Evolutionary conservation across 2,888 invertebrate species (phyloP).

Genomic region (Andrena bucephala): DNA sequence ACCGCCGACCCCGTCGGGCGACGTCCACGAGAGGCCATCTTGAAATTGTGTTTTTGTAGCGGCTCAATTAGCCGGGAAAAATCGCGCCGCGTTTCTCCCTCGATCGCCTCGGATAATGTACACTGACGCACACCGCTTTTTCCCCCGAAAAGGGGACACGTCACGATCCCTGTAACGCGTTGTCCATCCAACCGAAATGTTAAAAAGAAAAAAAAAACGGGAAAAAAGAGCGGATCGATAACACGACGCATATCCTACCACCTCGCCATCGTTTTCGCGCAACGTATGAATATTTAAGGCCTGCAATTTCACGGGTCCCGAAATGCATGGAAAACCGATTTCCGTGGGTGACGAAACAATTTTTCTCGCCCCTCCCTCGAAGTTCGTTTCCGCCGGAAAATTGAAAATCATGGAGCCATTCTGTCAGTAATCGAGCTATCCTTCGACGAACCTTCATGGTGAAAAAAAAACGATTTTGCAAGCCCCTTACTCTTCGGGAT

Average conservation of each 20-base stretch:
- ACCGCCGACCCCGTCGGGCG: not conserved
- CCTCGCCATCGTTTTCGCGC: not conserved
- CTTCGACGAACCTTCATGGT: too few species aligned
- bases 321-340: not conserved
- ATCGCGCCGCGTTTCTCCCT: conserved; percentile 16
- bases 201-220: conserved; percentile 2
- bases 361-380: not conserved
- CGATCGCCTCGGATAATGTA: not conserved
- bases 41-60: conserved; percentile 29
- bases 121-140: conserved; percentile 15
- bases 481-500: not conserved
- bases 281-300: not conserved
- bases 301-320: not conserved
- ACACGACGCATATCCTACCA: not conserved
- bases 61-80: conserved; percentile 37
- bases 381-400: not conserved
- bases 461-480: too few species aligned
- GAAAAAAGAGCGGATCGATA: not conserved
- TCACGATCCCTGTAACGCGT: conserved; percentile 1
- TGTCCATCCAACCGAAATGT: not conserved
- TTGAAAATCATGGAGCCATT: not conserved
- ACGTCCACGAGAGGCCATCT: conserved; percentile 9
- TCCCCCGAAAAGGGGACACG: conserved; percentile 1
- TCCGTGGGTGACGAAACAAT: not conserved
- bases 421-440: not conserved